Conservation (phyloP, 2,888 invertebrate species). For the Pyrochroa serraticornis region DNA sequence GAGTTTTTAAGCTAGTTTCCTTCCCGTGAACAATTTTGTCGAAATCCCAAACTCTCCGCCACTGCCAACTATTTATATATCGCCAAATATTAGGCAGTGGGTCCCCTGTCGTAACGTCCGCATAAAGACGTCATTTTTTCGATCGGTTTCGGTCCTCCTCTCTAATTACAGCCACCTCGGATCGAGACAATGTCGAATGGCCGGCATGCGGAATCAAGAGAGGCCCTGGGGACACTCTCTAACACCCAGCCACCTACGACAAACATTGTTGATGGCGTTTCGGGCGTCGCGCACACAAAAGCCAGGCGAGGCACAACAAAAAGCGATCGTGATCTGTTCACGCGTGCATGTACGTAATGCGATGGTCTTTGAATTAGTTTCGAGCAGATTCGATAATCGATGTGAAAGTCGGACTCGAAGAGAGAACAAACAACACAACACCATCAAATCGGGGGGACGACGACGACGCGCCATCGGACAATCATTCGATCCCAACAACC, state of each 20-base stretch:
- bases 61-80: neutral
- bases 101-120: conserved; percentile 10
- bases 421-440: neutral
- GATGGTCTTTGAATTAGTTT: conserved; percentile 47
- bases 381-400: conserved; percentile 47
- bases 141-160: no score
- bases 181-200: no score
- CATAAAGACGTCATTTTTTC: conserved; percentile 19
- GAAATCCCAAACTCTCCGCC: no score
- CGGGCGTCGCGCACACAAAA: no score
- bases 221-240: no score
- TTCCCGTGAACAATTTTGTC: no score
- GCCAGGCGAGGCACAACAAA: conserved; percentile 45
- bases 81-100: conserved; percentile 2
- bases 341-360: conserved; percentile 51
- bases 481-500: no score
- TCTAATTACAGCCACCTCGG: no score
- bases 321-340: conserved; percentile 53
- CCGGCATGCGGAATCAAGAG: neutral
- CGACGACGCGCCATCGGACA: no score
- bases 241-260: conserved; percentile 11
- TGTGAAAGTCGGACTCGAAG: conserved; percentile 46
- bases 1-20: no score
- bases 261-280: neutral
- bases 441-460: no score